A percentile compares a stretch with the other conserved stretches of the same genome.
phyloP scores from a whole-genome alignment of 2,113 vertebrate species.

The Macaca nemestrina region DNA sequence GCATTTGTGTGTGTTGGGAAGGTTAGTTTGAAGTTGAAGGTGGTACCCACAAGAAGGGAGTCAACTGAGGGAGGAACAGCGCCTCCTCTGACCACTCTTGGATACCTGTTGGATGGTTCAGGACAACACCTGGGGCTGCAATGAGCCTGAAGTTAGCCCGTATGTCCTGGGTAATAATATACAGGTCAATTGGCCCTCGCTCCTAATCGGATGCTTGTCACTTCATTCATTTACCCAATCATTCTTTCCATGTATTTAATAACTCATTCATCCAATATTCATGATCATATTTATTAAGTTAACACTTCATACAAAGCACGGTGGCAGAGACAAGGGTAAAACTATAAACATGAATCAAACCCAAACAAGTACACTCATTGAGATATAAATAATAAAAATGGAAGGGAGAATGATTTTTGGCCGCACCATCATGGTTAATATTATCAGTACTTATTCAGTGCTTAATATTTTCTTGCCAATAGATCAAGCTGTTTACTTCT shows the following conservation, averaged over 20 bases:
- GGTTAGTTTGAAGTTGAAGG: not conserved
- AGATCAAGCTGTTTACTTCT: not conserved
- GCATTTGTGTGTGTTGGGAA: not conserved
- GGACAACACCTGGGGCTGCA: not conserved
- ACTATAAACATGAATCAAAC: not conserved
- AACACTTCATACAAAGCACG: not conserved
- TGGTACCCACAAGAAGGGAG: not conserved
- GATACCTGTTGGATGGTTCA: no score
- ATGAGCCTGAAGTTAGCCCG: not conserved
- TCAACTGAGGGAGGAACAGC: not conserved
- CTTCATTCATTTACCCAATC: not conserved
- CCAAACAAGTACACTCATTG: not conserved
- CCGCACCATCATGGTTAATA: not conserved
- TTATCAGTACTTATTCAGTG: not conserved
- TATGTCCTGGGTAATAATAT: no score
- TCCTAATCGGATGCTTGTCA: not conserved
- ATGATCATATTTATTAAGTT: not conserved
- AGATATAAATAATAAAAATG: not conserved
- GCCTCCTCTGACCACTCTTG: not conserved
- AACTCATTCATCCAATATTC: not conserved
- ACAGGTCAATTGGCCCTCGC: accelerated
- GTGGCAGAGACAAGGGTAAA: not conserved
- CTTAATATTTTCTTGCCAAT: not conserved
- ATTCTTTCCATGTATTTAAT: not conserved
- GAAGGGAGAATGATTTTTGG: not conserved